Percentiles rank a stretch among this genome's conserved stretches.
phyloP scores from a whole-genome alignment of 2,888 invertebrate genomes.

The Pycnomerus fuliginosus region DNA sequence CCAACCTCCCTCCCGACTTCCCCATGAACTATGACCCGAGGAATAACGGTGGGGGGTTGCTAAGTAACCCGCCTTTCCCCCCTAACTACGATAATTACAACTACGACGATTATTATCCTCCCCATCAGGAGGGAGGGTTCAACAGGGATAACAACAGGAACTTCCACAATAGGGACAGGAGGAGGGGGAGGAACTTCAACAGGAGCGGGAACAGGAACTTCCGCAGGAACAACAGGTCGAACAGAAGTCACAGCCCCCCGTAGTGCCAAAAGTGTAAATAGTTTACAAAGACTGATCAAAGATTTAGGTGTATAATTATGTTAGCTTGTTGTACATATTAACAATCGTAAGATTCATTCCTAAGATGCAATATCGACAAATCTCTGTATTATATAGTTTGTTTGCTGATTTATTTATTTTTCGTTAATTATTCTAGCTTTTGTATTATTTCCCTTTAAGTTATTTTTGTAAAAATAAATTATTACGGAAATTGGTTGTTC shows the following conservation, averaged over 20 bases:
- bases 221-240: constrained; percentile 40
- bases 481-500: too few relatives aligned
- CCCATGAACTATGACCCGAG: constrained; percentile 50
- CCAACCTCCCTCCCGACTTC: constrained; percentile 45
- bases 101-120: constrained; percentile 55
- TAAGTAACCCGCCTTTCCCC: constrained; percentile 42
- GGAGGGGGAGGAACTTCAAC: constrained; percentile 33
- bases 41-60: constrained; percentile 42
- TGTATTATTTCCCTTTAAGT: too few relatives aligned
- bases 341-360: too few relatives aligned
- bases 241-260: constrained; percentile 45
- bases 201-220: constrained; percentile 37
- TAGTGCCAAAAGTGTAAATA: constrained; percentile 30
- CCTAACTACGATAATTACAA: constrained; percentile 52
- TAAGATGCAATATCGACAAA: too few relatives aligned
- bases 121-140: constrained; percentile 33
- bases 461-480: too few relatives aligned
- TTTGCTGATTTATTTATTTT: too few relatives aligned
- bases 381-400: too few relatives aligned
- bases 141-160: constrained; percentile 47
- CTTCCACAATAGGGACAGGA: constrained; percentile 45
- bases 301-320: too few relatives aligned
- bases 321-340: too few relatives aligned
- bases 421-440: too few relatives aligned
- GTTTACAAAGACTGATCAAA: too few relatives aligned